Base-by-base conservation (phyloP, 2,797 vertebrate species). In the Australoheros facetus region DNA sequence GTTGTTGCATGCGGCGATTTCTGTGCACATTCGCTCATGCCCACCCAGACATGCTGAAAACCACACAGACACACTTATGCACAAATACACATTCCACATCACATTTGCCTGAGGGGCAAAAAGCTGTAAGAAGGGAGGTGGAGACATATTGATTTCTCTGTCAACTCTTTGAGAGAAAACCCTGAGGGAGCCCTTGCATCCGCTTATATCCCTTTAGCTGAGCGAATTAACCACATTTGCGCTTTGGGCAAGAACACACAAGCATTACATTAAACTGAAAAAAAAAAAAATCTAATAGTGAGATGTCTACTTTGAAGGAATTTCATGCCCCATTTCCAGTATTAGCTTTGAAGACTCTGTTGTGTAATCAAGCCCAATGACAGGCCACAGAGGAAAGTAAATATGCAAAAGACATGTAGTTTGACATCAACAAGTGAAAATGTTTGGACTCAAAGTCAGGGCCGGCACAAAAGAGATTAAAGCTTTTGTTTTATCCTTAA, bases 141-240 rank as follows among this genome's bases (percentile, higher is more conserved):
- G 82, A 85, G 73, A 77, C 55, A 73, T 91, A 93, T 93, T 81
- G 91, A 93, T 92, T 91, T 85, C 78, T 92, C 76, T 80, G 86
- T 87, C 57, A 56, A 79, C 78, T 90, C 77, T 81, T 74, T 82
- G 58, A 92, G 85, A 87, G 82, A 85, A 90, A 90, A 79, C 81
- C 91, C 88, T 62, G 71, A 79, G 91, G 92, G 88, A 86, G 79
- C 59, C 58, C 75, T 84, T 71, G 85, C 82, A 88, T 91, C 89
- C 66, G 70, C 83, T 92, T 77, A 86, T 74, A 81, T 62, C 64
- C 69, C 71, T 82, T 69, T 74, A 64, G 80, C 82, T 80, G 76
- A 75, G 64, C 86, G 78, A 92, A 90, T 90, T 85, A 91, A 86
- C 79, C 69, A 79, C 81, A 84, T 81, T 80, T 87, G 80, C 53